These are phyloP conservation scores for Ophiodon elongatus DNA, from an alignment of 2,113 vertebrate species.

Conservation along the genomic window DNA sequence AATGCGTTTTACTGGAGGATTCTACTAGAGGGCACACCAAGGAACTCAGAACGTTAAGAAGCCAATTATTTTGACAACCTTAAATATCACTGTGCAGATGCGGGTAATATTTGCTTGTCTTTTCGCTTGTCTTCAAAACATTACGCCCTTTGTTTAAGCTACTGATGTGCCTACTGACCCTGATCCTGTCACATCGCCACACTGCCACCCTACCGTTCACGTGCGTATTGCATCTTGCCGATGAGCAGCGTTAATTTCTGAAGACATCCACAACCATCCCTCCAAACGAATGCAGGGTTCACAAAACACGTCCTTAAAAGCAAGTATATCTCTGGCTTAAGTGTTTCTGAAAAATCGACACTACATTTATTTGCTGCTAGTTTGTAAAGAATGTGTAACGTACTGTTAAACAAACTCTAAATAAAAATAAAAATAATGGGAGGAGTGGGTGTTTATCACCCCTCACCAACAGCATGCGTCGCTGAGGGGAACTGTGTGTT, in stretches of 20 bases:
- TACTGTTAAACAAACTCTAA: background rate
- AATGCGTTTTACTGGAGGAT: too few relatives aligned
- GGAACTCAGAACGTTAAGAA: background rate
- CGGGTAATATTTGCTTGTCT: too few relatives aligned
- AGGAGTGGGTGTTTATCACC: constrained; percentile 4
- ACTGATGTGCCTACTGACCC: too few relatives aligned
- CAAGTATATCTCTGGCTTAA: background rate
- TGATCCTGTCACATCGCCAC: too few relatives aligned
- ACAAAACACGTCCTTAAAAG: background rate
- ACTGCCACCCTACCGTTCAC: background rate
- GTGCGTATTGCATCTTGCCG: background rate
- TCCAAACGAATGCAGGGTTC: background rate
- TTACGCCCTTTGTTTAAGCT: background rate
- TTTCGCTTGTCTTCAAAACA: background rate
- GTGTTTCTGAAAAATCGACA: background rate
- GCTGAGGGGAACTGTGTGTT: constrained; percentile 9
- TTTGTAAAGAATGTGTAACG: background rate
- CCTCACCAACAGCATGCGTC: background rate
- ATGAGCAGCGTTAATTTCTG: background rate
- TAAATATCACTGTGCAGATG: background rate
- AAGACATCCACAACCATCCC: background rate
- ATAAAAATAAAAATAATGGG: background rate
- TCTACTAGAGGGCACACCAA: background rate
- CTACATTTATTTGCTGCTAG: background rate
- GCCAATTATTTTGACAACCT: too few relatives aligned